Base-by-base conservation (phyloP, 2,797 vertebrate genomes). In the Arremon aurantiirostris region DNA sequence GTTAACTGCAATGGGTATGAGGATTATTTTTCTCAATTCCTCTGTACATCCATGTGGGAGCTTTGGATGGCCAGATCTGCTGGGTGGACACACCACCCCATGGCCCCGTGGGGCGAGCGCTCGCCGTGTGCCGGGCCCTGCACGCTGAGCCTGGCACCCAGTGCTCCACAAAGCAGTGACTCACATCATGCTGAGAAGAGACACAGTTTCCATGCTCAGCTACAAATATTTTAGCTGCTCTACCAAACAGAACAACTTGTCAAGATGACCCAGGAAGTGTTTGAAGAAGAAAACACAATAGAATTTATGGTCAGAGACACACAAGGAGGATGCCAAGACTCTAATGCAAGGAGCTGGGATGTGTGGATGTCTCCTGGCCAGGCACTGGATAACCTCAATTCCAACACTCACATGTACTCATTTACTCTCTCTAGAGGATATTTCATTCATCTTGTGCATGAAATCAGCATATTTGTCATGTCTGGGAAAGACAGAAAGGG, bases 41-140 rank as follows among this genome's bases (percentile, higher is more conserved):
- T 79, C 57, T 78, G 26, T 20, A 19, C 39, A 34, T 41, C 27
- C 59, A 9, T 2, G 8, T 5, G 13, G 24, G 46, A 79, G 53
- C 41, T 84, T 17, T 59, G 65, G 44, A 14, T 52, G 50, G 34
- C 57, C 65, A 32, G 2, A 18, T 26, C 42, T 63, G 47, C n/a
- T 39, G 44, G 13, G 65, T 5, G 65, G 49, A 14, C 78, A 42
- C 78, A 42, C 13, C 3, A 0, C 6, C 42, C 24, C 16, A 3
- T 4, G n/a, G n/a, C 47, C 24, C 16, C 20, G 1, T 0, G 2
- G 46, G 55, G 11, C 0, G 7, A 23, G 53, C 18, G 0, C 56
- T 26, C 3, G 4, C 2, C 47, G 2, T 12, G 21, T 19, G 68
- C 5, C 0, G 14, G 4, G 95, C 35, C 2, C 61, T 3, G 57